Conservation (phyloP, 1,140 invertebrate species). For the Drosophila pseudoobscura region DNA sequence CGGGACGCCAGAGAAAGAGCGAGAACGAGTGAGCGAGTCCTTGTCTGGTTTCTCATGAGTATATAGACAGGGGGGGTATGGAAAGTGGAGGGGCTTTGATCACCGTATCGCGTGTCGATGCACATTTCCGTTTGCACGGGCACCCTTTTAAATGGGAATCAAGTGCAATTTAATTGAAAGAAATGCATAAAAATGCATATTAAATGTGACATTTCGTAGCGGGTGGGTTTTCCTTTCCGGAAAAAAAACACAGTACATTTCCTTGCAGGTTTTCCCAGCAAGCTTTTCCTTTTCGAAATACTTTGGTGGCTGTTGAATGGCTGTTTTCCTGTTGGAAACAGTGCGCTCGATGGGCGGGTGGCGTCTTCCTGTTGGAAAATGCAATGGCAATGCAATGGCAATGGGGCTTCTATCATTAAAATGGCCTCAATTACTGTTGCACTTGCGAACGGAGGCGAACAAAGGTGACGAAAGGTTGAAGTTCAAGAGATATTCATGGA, state of each 20-base stretch:
- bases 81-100: conserved; percentile 29
- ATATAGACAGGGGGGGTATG: too few species aligned
- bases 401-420: too few species aligned
- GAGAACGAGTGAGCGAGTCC: neutral
- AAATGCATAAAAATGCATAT: conserved; percentile 61
- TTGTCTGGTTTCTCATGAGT: conserved; percentile 21
- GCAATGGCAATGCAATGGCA: neutral
- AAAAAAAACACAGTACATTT: conserved; percentile 1
- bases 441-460: too few species aligned
- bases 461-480: too few species aligned
- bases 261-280: too few species aligned
- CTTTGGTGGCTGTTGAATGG: too few species aligned
- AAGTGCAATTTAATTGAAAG: conserved; percentile 76
- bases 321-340: too few species aligned
- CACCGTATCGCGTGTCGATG: conserved; percentile 61
- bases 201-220: conserved; percentile 47
- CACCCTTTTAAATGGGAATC: conserved; percentile 48
- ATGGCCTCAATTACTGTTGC: too few species aligned
- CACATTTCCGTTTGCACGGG: conserved; percentile 52
- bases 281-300: too few species aligned
- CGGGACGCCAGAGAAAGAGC: too few species aligned
- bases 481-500: too few species aligned
- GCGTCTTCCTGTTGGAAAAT: conserved; percentile 5
- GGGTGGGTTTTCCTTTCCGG: conserved; percentile 1
- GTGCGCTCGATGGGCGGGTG: too few species aligned